Base-by-base conservation (phyloP, 2,888 invertebrate genomes). In the Congeria kusceri region DNA sequence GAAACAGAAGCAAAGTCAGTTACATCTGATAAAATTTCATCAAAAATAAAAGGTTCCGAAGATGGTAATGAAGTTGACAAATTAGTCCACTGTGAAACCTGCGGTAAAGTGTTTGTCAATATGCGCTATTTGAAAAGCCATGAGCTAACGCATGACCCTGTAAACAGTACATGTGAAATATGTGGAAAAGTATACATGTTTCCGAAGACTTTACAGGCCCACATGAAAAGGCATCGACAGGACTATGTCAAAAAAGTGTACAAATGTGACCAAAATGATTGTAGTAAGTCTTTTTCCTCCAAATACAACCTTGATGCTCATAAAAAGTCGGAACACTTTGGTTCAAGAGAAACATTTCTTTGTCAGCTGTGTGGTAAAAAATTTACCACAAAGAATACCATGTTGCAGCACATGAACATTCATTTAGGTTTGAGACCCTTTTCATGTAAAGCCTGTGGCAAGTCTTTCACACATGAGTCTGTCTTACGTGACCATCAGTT, bases 341-440 rank as follows among this genome's bases (percentile, higher is more conserved):
- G 89, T 1, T 70, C 83, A 44, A 89, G 86, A 64, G 87, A 81
- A 63, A 86, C 78, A 49, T 90, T 85, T 69, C 68, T 90, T 13
- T 91, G 91, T 65, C 85, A 88, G 39, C 81, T 77, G 11, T 91
- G 91, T 82, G 91, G 90, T n/a, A 91, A 91, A 72, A 88, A 85
- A 44, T 90, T 90, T 69, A 88, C 91, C 23, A 87, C 87, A 25
- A 90, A 89, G 68, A 88, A 90, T 67, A 87, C 90, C 3, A 69
- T 90, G 27, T 72, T 85, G 29, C 88, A 90, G 68, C 91, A 91
- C 77, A 81, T 77, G 3, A 88, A 90, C 73, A 80, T 87, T 57
- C 91, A 91, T 65, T 76, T 77, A 20, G 90, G 90, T 25, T 79
- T 81, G 15, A 85, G 88, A 68, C 91, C 90, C 23, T 86, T 86